phyloP scores from a whole-genome alignment of 1,140 invertebrate species.

The Zaprionus ornatus region DNA sequence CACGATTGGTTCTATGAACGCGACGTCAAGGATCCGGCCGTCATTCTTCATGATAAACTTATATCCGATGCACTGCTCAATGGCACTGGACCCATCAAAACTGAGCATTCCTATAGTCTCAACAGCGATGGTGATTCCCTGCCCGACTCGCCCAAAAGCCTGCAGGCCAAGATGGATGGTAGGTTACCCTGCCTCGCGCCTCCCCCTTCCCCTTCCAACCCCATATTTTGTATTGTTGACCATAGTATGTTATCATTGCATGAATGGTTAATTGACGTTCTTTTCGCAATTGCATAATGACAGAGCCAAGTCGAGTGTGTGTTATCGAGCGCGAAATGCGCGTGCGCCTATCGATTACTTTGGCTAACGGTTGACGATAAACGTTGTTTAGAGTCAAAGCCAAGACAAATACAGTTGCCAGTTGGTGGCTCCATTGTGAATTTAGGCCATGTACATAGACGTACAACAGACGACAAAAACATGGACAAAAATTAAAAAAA shows the following conservation, averaged over 20 bases:
- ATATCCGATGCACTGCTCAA: slow-evolving; percentile 93
- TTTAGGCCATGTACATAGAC: slow-evolving; percentile 72
- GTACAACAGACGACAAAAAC: slow-evolving; percentile 48
- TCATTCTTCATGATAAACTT: slow-evolving; percentile 93
- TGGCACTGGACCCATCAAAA: slow-evolving; percentile 91
- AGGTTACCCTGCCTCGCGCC: slow-evolving; percentile 55
- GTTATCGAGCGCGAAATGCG: slow-evolving; percentile 8
- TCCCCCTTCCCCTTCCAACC: neutral
- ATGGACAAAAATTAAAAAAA: neutral
- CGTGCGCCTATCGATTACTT: slow-evolving; percentile 43
- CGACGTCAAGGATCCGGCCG: slow-evolving; percentile 84
- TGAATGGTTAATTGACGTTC: neutral
- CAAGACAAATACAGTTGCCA: slow-evolving; percentile 72
- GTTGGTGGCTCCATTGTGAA: slow-evolving; percentile 64
- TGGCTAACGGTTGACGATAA: slow-evolving; percentile 25
- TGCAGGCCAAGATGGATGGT: slow-evolving; percentile 88
- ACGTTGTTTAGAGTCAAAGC: slow-evolving; percentile 30
- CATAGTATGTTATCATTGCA: neutral
- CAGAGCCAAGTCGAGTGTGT: neutral
- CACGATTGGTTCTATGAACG: slow-evolving; percentile 86
- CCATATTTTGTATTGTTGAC: neutral
- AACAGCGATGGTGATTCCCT: slow-evolving; percentile 88
- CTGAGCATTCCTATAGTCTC: slow-evolving; percentile 93
- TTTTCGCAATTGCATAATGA: neutral
- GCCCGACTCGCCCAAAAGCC: slow-evolving; percentile 86